These are phyloP conservation scores for Gymnosoma rotundatum DNA, from an alignment of 2,888 invertebrate species.

Conservation along the genomic window DNA sequence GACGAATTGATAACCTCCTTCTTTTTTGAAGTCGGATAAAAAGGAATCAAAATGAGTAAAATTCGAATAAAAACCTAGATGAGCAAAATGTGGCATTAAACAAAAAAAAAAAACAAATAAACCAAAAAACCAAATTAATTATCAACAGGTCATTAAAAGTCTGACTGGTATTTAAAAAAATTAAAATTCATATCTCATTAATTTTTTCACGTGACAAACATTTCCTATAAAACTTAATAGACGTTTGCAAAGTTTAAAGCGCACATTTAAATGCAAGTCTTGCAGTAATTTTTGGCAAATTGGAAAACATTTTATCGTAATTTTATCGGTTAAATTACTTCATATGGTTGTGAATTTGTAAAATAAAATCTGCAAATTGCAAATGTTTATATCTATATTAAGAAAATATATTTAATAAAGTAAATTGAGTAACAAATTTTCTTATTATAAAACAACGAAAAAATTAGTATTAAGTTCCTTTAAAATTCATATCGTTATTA, in stretches of 20 bases:
- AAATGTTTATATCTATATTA: constrained; percentile 8
- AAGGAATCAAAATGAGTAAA: too few species aligned
- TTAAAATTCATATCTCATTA: too few species aligned
- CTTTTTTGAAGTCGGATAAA: too few species aligned
- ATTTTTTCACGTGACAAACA: background rate
- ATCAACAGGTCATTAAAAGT: too few species aligned
- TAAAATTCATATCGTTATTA: too few species aligned
- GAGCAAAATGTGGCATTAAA: too few species aligned
- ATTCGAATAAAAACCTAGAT: too few species aligned
- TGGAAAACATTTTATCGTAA: constrained; percentile 36
- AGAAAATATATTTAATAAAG: constrained; percentile 3
- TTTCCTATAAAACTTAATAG: background rate
- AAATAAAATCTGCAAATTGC: constrained; percentile 41
- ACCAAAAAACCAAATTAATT: too few species aligned
- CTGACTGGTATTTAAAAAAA: too few species aligned
- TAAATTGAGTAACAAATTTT: background rate
- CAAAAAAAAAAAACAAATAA: too few species aligned
- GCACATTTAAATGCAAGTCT: background rate
- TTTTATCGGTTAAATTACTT: constrained; percentile 60
- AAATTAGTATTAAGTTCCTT: background rate
- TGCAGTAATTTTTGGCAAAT: constrained; percentile 12
- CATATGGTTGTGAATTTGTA: constrained; percentile 63
- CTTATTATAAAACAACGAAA: too few species aligned
- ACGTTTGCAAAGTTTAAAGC: background rate
- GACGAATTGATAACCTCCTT: too few species aligned